Percentiles rank a stretch among this genome's conserved stretches.
These are phyloP conservation scores for Pyrocoelia pectoralis DNA, from an alignment of 2,888 invertebrate genomes.

Conservation along the genomic window DNA sequence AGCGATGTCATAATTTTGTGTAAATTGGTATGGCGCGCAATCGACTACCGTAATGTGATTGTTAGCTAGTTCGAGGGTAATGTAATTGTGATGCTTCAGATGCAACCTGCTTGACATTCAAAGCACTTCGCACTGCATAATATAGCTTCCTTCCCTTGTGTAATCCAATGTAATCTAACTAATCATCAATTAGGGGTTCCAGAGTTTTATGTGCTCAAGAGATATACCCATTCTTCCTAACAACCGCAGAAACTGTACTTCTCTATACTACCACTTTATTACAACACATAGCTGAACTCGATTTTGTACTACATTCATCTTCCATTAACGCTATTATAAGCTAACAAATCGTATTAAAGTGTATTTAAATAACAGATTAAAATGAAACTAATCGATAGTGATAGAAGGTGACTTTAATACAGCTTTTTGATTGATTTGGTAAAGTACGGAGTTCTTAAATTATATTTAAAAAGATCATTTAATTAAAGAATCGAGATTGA, in stretches of 20 bases:
- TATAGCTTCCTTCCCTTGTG: conserved; percentile 15
- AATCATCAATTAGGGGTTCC: conserved; percentile 14
- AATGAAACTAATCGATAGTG: too few relatives aligned
- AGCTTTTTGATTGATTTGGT: too few relatives aligned
- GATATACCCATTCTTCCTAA: neutral
- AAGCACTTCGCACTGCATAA: conserved; percentile 30
- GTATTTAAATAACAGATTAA: too few relatives aligned
- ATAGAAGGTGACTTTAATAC: too few relatives aligned
- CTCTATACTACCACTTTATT: too few relatives aligned
- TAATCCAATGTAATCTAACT: conserved; percentile 15
- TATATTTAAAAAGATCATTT: too few relatives aligned
- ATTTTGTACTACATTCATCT: too few relatives aligned
- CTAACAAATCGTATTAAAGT: too few relatives aligned
- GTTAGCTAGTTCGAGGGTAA: conserved; percentile 38
- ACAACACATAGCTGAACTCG: too few relatives aligned
- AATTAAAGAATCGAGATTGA: too few relatives aligned
- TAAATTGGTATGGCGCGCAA: conserved; percentile 38
- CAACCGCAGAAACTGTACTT: neutral
- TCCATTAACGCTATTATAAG: too few relatives aligned
- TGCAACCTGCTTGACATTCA: conserved; percentile 40
- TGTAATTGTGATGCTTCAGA: conserved; percentile 34
- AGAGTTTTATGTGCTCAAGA: neutral
- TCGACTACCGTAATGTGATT: conserved; percentile 38
- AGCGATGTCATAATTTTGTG: conserved; percentile 39
- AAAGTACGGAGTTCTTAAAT: too few relatives aligned